These are phyloP conservation scores for Lemur catta DNA, from an alignment of 2,797 vertebrate species.

Conservation along the genomic window DNA sequence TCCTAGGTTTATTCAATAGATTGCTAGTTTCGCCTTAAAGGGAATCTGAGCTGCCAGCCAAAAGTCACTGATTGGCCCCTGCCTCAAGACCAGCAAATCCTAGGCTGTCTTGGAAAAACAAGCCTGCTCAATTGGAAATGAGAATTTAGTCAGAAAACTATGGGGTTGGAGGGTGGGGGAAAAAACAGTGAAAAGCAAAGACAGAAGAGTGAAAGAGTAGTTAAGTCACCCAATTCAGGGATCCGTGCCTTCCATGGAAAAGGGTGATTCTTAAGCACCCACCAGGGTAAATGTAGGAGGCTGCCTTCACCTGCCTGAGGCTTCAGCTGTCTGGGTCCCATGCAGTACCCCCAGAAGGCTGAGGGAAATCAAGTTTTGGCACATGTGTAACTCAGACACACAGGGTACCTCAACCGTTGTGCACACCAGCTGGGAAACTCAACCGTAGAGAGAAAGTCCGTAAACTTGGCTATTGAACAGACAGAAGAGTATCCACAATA, in stretches of 20 bases:
- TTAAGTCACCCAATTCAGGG: not conserved
- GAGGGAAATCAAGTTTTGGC: not conserved
- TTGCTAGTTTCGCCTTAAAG: not conserved
- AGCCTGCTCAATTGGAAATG: not conserved
- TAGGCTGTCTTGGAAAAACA: not conserved
- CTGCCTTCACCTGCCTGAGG: not conserved
- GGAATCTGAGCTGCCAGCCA: not conserved
- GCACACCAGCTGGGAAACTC: not conserved
- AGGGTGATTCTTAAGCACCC: not conserved
- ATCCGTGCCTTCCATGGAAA: not conserved
- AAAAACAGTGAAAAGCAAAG: not conserved
- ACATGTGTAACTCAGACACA: not conserved
- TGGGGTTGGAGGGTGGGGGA: not conserved
- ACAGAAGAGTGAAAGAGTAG: not conserved
- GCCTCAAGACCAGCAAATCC: not conserved
- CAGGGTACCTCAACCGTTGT: rapidly evolving
- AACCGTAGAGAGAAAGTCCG: not conserved
- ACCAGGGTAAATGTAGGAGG: not conserved
- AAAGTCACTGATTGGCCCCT: not conserved
- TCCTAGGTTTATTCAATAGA: not conserved
- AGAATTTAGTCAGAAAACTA: not conserved
- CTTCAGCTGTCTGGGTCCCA: no score
- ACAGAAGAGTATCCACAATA: not conserved
- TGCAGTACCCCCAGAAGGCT: not conserved
- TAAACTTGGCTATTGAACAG: not conserved